phyloP scores from a whole-genome alignment of 2,888 invertebrate genomes.

The Phasia obesa region DNA sequence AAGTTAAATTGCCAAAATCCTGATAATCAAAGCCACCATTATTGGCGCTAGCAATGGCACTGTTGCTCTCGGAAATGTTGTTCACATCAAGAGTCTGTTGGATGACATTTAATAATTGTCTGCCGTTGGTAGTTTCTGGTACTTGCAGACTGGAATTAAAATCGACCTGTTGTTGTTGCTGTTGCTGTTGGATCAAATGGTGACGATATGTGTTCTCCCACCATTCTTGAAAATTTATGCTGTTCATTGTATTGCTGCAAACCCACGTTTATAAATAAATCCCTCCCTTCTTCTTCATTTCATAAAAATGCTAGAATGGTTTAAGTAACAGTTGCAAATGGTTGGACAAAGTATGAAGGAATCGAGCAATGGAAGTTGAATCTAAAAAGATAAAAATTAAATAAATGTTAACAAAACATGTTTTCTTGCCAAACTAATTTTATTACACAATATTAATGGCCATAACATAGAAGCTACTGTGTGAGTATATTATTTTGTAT shows the following conservation, averaged over 20 bases:
- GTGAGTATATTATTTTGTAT: too few relatives aligned
- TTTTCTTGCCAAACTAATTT: neutral
- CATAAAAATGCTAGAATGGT: slow-evolving; percentile 21
- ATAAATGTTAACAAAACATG: slow-evolving; percentile 12
- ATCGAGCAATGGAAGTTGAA: neutral
- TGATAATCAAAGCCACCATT: slow-evolving; percentile 73
- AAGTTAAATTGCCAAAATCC: slow-evolving; percentile 73
- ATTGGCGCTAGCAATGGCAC: neutral
- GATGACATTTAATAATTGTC: slow-evolving; percentile 72
- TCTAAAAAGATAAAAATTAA: slow-evolving; percentile 5
- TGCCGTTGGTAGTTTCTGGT: neutral
- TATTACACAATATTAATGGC: neutral
- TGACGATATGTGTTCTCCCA: slow-evolving; percentile 78
- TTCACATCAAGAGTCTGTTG: slow-evolving; percentile 66
- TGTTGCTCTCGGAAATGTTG: slow-evolving; percentile 3
- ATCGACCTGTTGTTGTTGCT: slow-evolving; percentile 68
- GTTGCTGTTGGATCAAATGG: slow-evolving; percentile 73
- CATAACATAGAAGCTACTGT: too few relatives aligned
- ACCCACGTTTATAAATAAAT: slow-evolving; percentile 20
- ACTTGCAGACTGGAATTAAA: slow-evolving; percentile 62
- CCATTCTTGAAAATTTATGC: slow-evolving; percentile 79
- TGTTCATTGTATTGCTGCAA: slow-evolving; percentile 73
- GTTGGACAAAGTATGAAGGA: neutral
- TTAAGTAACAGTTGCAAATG: slow-evolving; percentile 7
- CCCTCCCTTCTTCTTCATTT: slow-evolving; percentile 29